Conservation (phyloP, 2,888 invertebrate species). For the Melinaea marsaeus region DNA sequence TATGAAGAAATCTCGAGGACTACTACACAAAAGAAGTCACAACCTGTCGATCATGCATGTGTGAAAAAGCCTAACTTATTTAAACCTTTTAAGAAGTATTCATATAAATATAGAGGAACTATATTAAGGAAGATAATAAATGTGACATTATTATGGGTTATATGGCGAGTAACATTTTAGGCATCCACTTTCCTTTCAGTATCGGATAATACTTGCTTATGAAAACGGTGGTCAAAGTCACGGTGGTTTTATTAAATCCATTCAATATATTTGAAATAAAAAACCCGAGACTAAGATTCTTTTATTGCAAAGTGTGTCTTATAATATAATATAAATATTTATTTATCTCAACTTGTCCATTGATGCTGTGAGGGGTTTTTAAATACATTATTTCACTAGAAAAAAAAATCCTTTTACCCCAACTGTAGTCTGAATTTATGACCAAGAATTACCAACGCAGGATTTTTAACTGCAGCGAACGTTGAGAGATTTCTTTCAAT, state of each 20-base stretch:
- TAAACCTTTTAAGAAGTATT: too few species aligned
- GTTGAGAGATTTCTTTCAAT: slow-evolving; percentile 6
- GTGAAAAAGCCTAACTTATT: too few species aligned
- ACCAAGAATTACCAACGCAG: slow-evolving; percentile 36
- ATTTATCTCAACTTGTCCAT: not conserved
- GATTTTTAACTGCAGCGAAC: slow-evolving; percentile 23
- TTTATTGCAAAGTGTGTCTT: not conserved
- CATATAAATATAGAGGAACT: too few species aligned
- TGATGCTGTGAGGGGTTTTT: slow-evolving; percentile 5
- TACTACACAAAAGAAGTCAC: too few species aligned
- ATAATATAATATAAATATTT: not conserved
- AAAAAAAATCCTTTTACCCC: slow-evolving; percentile 36
- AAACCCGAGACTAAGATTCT: not conserved
- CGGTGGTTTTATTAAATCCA: not conserved
- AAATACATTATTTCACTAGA: slow-evolving; percentile 33
- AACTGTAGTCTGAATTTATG: slow-evolving; percentile 35
- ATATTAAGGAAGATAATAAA: too few species aligned
- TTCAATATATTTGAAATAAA: not conserved
- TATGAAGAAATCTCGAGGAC: too few species aligned
- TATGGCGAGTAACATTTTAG: not conserved
- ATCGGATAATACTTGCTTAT: not conserved
- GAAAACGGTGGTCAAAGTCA: slow-evolving; percentile 3
- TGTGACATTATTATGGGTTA: not conserved
- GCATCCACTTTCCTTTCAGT: not conserved
- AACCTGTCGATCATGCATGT: too few species aligned